phyloP scores from a whole-genome alignment of 1,140 invertebrate genomes.

The Pararge aegeria region DNA sequence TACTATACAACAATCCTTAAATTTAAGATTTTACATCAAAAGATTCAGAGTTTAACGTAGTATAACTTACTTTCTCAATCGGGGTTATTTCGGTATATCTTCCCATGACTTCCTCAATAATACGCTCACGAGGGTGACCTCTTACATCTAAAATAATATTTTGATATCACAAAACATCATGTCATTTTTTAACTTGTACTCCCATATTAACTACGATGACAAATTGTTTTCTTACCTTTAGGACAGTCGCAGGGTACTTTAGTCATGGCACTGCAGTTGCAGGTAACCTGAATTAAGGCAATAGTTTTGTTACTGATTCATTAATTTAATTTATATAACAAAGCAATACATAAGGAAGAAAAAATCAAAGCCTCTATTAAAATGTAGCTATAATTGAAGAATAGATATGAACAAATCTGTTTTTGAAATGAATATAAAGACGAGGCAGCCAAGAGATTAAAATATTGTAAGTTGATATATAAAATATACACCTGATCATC shows the following conservation, averaged over 20 bases:
- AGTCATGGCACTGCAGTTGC: neutral
- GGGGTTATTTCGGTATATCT: conserved; percentile 47
- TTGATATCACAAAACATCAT: conserved; percentile 13
- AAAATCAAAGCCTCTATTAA: neutral
- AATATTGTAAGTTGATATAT: neutral
- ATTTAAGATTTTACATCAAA: conserved; percentile 19
- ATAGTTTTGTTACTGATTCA: too few species aligned
- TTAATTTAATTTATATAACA: too few species aligned
- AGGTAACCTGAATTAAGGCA: neutral
- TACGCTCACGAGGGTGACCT: conserved; percentile 44
- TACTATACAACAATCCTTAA: too few species aligned
- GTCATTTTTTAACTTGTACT: conserved; percentile 46
- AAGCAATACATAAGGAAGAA: neutral
- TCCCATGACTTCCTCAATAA: conserved; percentile 66
- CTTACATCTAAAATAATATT: conserved; percentile 53
- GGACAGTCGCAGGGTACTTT: conserved; percentile 30
- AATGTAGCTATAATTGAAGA: too few species aligned
- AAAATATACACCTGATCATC: conserved; percentile 33
- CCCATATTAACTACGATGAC: conserved; percentile 44
- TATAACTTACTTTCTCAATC: conserved; percentile 58
- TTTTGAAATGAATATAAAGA: too few species aligned
- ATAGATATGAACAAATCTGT: too few species aligned
- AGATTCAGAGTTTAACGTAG: conserved; percentile 41
- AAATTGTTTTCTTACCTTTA: conserved; percentile 41
- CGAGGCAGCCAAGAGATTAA: too few species aligned